A percentile compares a stretch with the other conserved stretches of the same genome.
Conservation (phyloP, 2,797 vertebrate species). For the Cetoscarus ocellatus region DNA sequence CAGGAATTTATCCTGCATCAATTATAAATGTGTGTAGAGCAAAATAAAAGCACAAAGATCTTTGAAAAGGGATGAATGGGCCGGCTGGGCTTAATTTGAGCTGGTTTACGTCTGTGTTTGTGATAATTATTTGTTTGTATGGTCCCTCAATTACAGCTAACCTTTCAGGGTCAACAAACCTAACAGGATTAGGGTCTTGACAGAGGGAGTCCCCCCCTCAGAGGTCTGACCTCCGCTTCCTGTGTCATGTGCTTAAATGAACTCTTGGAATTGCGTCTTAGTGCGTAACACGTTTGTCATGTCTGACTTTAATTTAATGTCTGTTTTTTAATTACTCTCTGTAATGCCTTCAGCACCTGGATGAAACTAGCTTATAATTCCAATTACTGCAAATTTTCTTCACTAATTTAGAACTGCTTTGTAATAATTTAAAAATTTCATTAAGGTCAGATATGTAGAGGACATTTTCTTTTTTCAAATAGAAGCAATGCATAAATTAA, state of each 20-base stretch:
- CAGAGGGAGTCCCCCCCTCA: background rate
- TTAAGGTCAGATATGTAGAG: no score
- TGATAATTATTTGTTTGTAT: constrained; percentile 1
- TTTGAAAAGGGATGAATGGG: no score
- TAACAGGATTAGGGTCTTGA: constrained; percentile 36
- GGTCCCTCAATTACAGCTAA: constrained; percentile 14
- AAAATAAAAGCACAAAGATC: background rate
- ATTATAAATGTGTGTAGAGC: background rate
- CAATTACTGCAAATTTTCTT: background rate
- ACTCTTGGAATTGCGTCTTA: background rate
- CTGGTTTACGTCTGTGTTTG: background rate
- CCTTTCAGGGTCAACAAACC: constrained; percentile 2
- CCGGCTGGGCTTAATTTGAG: background rate
- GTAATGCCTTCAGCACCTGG: background rate
- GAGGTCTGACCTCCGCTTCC: background rate
- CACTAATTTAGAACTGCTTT: background rate
- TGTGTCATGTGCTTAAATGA: background rate
- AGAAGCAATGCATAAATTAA: no score
- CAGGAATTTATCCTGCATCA: no score
- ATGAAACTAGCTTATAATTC: background rate
- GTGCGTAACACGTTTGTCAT: no score
- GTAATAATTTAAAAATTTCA: no score
- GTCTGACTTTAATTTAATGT: background rate
- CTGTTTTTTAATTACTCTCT: background rate
- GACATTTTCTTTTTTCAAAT: no score